Evolutionary conservation across 2,888 invertebrate genomes (phyloP), one percentile per base, ranked within the genome.

Genomic region (Zygaena filipendulae): DNA sequence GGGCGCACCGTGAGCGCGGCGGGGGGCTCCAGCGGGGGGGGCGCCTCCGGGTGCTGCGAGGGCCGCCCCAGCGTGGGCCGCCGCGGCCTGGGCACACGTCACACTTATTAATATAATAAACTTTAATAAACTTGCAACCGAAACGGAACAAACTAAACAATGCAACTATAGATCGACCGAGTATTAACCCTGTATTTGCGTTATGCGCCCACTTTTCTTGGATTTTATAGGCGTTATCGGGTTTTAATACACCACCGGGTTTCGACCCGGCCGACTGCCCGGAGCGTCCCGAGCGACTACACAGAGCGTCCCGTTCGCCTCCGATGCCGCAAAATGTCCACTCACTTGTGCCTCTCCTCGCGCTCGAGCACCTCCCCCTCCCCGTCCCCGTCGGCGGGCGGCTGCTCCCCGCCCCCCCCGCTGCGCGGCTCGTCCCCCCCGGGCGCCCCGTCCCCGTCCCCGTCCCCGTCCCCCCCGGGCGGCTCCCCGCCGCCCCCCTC

Each of bases 31-130:
- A 48, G 45, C n/a, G 39, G 24, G 13, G 44, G 25, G 8, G 48
- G 30, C 2, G 24, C 23, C 3, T 32, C 30, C 29, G 36, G 39
- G 52, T 67, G 67, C 27, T 57, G 58, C 27, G 55, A 53, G 37
- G 64, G 57, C 34, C 62, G 58, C 0, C 68, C 66, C 41, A 58
- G 56, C 0, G 64, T 61, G 0, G 62, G 57, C 0, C 59, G 54
- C 0, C 60, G 55, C 1, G 52, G 36, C 3, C 68, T 67, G 48
- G 1, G 3, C 8, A 4, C n/a, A 3, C 18, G 9, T 19, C 3
- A 29, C 19, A n/a, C 2, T 19, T n/a, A 16, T 16, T 16, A 7
- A 16, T 16, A 16, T 16, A 6, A 16, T 16, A 16, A 4, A 3
- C 7, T n/a, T n/a, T n/a, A n/a, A n/a, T n/a, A n/a, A n/a, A n/a